Percentiles rank a stretch among this genome's conserved stretches.
phyloP scores from a whole-genome alignment of 2,888 invertebrate species.

The Eupithecia tripunctaria region DNA sequence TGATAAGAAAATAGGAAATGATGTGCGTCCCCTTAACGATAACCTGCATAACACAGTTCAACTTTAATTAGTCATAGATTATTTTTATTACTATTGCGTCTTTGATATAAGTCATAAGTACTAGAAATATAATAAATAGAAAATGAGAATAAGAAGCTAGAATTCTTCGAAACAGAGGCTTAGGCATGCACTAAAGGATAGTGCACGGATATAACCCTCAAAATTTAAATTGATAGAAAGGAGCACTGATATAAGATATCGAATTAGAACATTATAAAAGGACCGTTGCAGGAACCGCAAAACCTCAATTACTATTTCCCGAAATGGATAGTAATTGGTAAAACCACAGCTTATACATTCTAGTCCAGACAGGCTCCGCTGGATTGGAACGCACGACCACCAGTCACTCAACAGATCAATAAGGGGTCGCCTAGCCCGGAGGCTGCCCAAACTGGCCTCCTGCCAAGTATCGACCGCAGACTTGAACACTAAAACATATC shows the following conservation, averaged over 20 bases:
- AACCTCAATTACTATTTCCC: neutral
- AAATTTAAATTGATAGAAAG: neutral
- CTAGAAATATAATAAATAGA: neutral
- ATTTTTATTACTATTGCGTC: neutral
- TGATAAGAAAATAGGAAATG: neutral
- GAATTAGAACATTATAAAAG: neutral
- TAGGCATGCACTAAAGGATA: neutral
- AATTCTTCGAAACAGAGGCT: neutral
- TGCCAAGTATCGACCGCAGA: constrained; percentile 13
- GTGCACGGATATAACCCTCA: neutral
- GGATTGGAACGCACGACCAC: neutral
- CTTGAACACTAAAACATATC: neutral
- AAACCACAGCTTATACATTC: neutral
- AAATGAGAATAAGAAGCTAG: too few relatives aligned
- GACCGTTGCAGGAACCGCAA: neutral
- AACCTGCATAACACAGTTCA: neutral
- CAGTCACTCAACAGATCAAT: constrained; percentile 9
- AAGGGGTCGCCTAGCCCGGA: neutral
- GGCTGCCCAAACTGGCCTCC: constrained; percentile 2
- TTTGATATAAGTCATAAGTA: neutral
- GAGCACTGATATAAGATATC: neutral
- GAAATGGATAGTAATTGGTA: neutral
- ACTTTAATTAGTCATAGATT: neutral
- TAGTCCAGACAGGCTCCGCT: neutral
- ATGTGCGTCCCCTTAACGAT: neutral